A percentile compares a stretch with the other conserved stretches of the same genome.
phyloP scores from a whole-genome alignment of 2,797 vertebrate genomes.

The Acropternis orthonyx region DNA sequence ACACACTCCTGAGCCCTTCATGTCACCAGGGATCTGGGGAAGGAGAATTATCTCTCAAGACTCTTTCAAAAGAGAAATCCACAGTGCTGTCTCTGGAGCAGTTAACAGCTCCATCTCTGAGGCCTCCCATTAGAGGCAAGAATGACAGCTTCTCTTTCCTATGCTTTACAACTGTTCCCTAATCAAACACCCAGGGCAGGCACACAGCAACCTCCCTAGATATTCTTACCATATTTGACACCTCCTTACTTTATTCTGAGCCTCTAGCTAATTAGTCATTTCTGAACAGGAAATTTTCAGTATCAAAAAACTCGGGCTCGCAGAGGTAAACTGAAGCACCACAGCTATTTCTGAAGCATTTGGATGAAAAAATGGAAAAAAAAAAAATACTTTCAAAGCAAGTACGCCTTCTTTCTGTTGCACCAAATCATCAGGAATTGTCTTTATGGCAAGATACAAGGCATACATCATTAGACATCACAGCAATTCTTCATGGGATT shows the following conservation, averaged over 20 bases:
- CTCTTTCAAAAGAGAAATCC: constrained; percentile 19
- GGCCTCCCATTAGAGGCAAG: background rate
- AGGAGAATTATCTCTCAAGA: constrained; percentile 9
- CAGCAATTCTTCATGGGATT: background rate
- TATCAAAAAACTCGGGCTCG: background rate
- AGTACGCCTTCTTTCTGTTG: background rate
- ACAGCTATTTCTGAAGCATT: background rate
- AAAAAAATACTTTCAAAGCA: background rate
- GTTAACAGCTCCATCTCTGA: background rate
- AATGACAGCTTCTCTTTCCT: background rate
- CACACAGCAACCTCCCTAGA: background rate
- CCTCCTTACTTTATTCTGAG: background rate
- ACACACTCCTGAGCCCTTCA: background rate
- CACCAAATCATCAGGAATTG: background rate
- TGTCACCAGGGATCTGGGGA: constrained; percentile 21
- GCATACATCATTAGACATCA: background rate
- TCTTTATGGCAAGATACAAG: background rate
- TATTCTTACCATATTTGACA: background rate
- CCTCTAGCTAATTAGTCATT: background rate
- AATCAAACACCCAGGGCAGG: background rate
- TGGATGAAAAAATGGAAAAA: background rate
- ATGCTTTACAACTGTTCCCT: background rate
- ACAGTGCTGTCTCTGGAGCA: background rate
- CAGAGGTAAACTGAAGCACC: background rate
- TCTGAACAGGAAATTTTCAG: background rate